phyloP scores from a whole-genome alignment of 2,113 vertebrate genomes.

The Camarhynchus parvulus region DNA sequence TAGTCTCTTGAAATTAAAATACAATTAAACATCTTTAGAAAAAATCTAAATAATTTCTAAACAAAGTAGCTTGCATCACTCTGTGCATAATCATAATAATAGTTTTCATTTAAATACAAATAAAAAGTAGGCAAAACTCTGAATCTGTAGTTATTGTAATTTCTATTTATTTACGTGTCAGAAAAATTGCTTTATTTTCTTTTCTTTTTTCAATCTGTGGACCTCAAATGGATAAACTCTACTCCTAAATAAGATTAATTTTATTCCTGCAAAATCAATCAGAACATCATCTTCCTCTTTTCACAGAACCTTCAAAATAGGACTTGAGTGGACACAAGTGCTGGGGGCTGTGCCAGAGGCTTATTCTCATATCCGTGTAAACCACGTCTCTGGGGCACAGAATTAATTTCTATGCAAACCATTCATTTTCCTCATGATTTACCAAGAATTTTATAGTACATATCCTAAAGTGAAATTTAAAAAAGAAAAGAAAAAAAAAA shows the following conservation, averaged over 20 bases:
- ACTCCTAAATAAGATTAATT: not conserved
- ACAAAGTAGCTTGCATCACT: not conserved
- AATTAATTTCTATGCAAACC: conserved; percentile 5
- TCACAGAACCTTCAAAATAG: not conserved
- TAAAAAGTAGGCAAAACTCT: not conserved
- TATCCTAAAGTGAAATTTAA: not conserved
- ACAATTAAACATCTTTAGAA: not conserved
- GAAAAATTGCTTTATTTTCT: not conserved
- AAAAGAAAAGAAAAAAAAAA: not conserved
- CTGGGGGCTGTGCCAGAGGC: not conserved
- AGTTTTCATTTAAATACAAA: not conserved
- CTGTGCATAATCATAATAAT: not conserved
- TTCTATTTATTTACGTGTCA: not conserved
- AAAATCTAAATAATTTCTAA: not conserved
- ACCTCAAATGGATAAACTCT: not conserved
- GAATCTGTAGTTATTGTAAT: not conserved
- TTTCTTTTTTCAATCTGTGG: not conserved
- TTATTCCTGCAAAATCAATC: not conserved
- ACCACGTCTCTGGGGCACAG: not conserved
- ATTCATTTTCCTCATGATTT: not conserved
- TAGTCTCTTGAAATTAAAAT: not conserved
- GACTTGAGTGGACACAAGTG: not conserved
- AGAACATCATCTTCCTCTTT: not conserved
- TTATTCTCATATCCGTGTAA: not conserved
- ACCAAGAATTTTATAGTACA: not conserved